Evolutionary conservation across 2,113 vertebrate species (phyloP).

Genomic region (Tetraodon nigroviridis): DNA sequence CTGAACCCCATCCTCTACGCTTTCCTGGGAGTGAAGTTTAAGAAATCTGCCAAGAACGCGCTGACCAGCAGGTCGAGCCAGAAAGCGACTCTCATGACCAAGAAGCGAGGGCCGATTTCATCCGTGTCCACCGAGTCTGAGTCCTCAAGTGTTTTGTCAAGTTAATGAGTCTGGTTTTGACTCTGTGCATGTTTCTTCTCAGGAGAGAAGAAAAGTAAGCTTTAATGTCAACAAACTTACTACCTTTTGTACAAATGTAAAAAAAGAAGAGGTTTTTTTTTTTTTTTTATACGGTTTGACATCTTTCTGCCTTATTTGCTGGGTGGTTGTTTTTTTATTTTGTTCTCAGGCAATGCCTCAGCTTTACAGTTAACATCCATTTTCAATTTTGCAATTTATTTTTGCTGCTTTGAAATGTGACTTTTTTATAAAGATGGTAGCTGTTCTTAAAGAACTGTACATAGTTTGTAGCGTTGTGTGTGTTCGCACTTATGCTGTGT

Average conservation of each 20-base stretch:
- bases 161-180: conserved; percentile 75
- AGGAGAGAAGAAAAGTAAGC: conserved; percentile 35
- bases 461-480: conserved; percentile 63
- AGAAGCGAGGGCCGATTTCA: conserved; percentile 88
- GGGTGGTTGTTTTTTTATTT: conserved; percentile 53
- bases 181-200: conserved; percentile 24
- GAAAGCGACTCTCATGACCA: conserved; percentile 83
- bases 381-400: conserved; percentile 19
- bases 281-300: conserved; percentile 63
- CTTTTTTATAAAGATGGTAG: conserved; percentile 26
- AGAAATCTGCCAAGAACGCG: conserved; percentile 86
- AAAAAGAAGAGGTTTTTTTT: too few species aligned
- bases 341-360: conserved; percentile 75
- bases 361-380: conserved; percentile 17
- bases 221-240: conserved; percentile 65
- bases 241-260: conserved; percentile 76
- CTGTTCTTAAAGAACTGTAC: conserved; percentile 61
- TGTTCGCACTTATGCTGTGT: conserved; percentile 70
- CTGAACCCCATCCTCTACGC: conserved; percentile 97
- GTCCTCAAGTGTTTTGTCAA: conserved; percentile 94
- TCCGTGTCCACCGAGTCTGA: conserved; percentile 97
- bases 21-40: conserved; percentile 95
- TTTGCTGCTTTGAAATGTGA: background rate
- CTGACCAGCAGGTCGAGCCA: conserved; percentile 90
- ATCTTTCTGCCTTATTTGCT: conserved; percentile 56